These are phyloP conservation scores for Chymomyza fuscimana DNA, from an alignment of 2,888 invertebrate species.

Conservation along the genomic window DNA sequence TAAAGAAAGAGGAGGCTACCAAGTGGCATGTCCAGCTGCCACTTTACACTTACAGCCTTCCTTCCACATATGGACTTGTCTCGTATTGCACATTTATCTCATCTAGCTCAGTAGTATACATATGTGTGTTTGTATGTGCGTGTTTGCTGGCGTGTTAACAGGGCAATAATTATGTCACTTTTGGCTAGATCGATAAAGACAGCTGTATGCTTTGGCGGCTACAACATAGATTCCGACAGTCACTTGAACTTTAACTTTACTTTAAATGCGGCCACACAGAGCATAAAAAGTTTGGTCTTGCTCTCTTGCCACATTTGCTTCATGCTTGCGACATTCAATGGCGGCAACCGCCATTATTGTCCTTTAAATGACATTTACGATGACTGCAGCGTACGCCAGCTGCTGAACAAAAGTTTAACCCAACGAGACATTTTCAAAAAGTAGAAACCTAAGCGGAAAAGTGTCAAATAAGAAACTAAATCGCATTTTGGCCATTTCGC, in stretches of 20 bases:
- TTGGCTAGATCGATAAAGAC: conserved; percentile 54
- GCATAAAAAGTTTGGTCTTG: conserved; percentile 34
- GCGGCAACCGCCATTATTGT: conserved; percentile 58
- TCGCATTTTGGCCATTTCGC: conserved; percentile 55
- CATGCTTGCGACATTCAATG: neutral
- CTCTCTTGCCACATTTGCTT: conserved; percentile 4
- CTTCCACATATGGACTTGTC: conserved; percentile 3
- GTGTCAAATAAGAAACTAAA: conserved; percentile 74
- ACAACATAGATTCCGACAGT: conserved; percentile 54
- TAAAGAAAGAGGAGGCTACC: conserved; percentile 25
- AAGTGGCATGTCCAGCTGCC: conserved; percentile 51
- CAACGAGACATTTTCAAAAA: conserved; percentile 21
- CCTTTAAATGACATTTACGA: conserved; percentile 71
- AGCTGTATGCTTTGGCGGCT: conserved; percentile 1
- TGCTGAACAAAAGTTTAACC: conserved; percentile 20
- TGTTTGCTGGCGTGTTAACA: conserved; percentile 29
- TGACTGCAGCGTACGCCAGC: conserved; percentile 40
- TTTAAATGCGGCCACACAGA: conserved; percentile 53
- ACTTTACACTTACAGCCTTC: conserved; percentile 37
- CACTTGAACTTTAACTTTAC: conserved; percentile 71
- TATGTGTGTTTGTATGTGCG: conserved; percentile 7
- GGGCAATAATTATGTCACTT: conserved; percentile 67
- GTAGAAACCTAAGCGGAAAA: conserved; percentile 47
- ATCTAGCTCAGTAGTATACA: neutral
- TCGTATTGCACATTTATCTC: conserved; percentile 10